Base-by-base conservation (phyloP, 2,888 invertebrate species). In the Odontocolon sp. region DNA sequence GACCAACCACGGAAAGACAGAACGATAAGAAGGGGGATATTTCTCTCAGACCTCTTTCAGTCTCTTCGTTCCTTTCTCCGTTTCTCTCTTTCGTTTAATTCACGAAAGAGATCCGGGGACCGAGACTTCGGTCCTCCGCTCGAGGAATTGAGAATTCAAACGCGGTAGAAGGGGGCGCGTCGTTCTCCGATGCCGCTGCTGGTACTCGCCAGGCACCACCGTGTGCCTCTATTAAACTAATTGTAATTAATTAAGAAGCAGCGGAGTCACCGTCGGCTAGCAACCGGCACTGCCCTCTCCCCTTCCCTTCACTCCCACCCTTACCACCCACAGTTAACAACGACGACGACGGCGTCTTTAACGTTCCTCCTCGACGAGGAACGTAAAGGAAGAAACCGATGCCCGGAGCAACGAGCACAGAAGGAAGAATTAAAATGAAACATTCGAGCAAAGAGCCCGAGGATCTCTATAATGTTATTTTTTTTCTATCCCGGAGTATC, bases 181-280 rank as follows among this genome's bases (percentile, higher is more conserved):
- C 64, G 59, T 26, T 40, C 50, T 16, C 50, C 26, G n/a, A 36
- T 63, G 47, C 42, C 8, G 18, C 18, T 26, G 28, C 18, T 16
- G 42, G 26, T 31, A 9, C 21, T 47, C 61, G 21, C n/a, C 36
- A 31, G 28, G 78, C 75, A 56, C 75, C 69, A 45, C 72, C 81
- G 83, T 83, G 83, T 84, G 81, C 82, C 84, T 87, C 87, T 83
- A 85, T 87, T 88, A 87, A 86, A 88, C 87, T 88, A 88, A 89
- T 89, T 88, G 87, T 88, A 89, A 89, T 89, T 88, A 89, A 88
- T 88, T 88, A 87, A 89, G 85, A 80, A 87, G 81, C 77, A 67
- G 52, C 74, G 57, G 63, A 66, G 63, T 69, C n/a, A 78, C 73
- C 73, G 76, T 72, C 75, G 66, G 38, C 33, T 54, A 36, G 42